A percentile compares a stretch with the other conserved stretches of the same genome.
phyloP scores from a whole-genome alignment of 2,888 invertebrate species.

The Drosophila leonis region DNA sequence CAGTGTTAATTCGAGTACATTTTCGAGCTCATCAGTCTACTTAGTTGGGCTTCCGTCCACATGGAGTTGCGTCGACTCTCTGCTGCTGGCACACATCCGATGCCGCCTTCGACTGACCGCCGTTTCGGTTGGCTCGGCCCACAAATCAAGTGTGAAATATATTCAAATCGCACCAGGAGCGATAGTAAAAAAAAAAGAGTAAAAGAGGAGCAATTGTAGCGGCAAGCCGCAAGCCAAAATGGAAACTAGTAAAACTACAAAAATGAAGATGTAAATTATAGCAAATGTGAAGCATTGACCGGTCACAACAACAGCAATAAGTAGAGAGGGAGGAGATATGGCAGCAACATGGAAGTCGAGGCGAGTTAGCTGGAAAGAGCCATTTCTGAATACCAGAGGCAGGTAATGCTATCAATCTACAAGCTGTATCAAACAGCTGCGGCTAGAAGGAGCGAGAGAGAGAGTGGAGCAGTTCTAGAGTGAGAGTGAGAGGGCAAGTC shows the following conservation, averaged over 20 bases:
- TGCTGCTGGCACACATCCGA: slow-evolving; percentile 25
- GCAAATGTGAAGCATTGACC: slow-evolving; percentile 68
- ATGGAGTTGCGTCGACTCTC: background rate
- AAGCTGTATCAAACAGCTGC: slow-evolving; percentile 64
- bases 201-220: slow-evolving; percentile 27
- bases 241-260: slow-evolving; percentile 64
- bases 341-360: slow-evolving; percentile 41
- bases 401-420: slow-evolving; percentile 83
- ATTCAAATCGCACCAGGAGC: slow-evolving; percentile 73
- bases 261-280: slow-evolving; percentile 83
- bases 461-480: slow-evolving; percentile 13
- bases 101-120: slow-evolving; percentile 28
- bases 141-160: slow-evolving; percentile 82
- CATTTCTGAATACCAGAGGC: slow-evolving; percentile 77
- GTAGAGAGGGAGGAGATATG: slow-evolving; percentile 22
- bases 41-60: slow-evolving; percentile 15
- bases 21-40: slow-evolving; percentile 67
- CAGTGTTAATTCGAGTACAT: slow-evolving; percentile 78
- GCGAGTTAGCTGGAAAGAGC: slow-evolving; percentile 42
- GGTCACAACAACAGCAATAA: slow-evolving; percentile 54
- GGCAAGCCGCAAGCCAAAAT: slow-evolving; percentile 61
- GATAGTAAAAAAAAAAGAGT: slow-evolving; percentile 52
- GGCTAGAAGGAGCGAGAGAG: slow-evolving; percentile 36
- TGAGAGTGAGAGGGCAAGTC: slow-evolving; percentile 13
- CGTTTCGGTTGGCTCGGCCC: slow-evolving; percentile 53